These are phyloP conservation scores for Ctenodactylus gundi DNA, from an alignment of 2,113 vertebrate species.

Conservation along the genomic window DNA sequence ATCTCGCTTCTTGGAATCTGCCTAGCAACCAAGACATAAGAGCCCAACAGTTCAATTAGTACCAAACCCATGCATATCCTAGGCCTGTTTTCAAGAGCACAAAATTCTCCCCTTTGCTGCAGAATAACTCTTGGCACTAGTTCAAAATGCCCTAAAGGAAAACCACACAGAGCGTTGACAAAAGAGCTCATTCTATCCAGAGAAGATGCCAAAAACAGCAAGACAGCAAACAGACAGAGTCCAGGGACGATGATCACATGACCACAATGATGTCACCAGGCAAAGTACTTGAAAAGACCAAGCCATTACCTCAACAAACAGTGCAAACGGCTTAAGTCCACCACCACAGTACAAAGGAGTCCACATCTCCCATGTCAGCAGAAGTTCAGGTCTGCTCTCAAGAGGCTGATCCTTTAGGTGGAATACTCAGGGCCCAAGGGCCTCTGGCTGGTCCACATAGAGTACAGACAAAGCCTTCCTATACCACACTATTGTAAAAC, in stretches of 20 bases:
- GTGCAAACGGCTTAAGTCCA: background rate
- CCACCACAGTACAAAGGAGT: background rate
- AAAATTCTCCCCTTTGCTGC: accelerated
- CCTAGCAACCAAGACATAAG: accelerated
- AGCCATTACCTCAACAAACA: background rate
- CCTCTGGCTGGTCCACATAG: accelerated
- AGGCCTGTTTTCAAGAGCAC: background rate
- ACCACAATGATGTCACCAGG: accelerated
- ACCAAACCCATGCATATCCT: accelerated
- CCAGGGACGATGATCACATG: accelerated
- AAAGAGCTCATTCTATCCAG: too few relatives aligned
- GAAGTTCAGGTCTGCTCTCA: background rate
- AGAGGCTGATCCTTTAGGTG: accelerated
- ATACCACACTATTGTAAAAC: background rate
- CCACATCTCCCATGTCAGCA: background rate
- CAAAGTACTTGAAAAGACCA: accelerated
- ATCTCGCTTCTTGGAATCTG: background rate
- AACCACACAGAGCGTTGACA: accelerated
- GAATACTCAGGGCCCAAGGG: accelerated
- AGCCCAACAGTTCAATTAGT: accelerated
- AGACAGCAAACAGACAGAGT: background rate
- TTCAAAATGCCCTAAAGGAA: accelerated
- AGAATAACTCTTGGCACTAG: accelerated
- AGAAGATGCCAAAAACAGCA: accelerated
- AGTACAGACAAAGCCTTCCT: background rate